A percentile compares a stretch with the other conserved stretches of the same genome.
phyloP scores from a whole-genome alignment of 2,888 invertebrate species.

The Athrips mouffetella region DNA sequence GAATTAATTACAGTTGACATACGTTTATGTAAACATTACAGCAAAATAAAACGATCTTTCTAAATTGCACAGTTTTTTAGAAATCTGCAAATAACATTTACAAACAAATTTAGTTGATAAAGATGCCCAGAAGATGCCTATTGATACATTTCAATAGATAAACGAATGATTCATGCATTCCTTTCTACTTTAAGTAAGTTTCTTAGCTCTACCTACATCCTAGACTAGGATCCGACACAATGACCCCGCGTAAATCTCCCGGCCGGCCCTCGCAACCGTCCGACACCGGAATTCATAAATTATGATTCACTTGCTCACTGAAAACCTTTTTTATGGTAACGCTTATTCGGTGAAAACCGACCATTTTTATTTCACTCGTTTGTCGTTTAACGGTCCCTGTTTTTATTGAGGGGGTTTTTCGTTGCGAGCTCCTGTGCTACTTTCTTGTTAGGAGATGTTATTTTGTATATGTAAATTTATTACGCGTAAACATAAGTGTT shows the following conservation, averaged over 20 bases:
- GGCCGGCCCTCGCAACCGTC: constrained; percentile 38
- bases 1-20: too few relatives aligned
- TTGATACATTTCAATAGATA: too few relatives aligned
- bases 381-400: constrained; percentile 48
- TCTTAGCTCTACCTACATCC: constrained; percentile 35
- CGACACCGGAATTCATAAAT: constrained; percentile 78
- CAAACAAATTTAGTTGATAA: too few relatives aligned
- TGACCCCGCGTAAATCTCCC: constrained; percentile 75
- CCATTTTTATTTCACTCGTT: constrained; percentile 70
- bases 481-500: neutral
- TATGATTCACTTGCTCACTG: constrained; percentile 78
- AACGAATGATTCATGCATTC: too few relatives aligned
- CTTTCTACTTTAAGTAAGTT: too few relatives aligned
- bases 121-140: too few relatives aligned
- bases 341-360: constrained; percentile 68
- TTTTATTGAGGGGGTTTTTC: constrained; percentile 40
- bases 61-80: too few relatives aligned
- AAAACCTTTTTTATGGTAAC: constrained; percentile 77
- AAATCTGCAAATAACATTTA: too few relatives aligned
- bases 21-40: too few relatives aligned
- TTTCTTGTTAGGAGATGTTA: constrained; percentile 17
- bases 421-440: constrained; percentile 19
- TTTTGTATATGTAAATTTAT: constrained; percentile 23
- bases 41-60: too few relatives aligned
- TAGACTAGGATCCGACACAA: constrained; percentile 64